Evolutionary conservation across 2,888 invertebrate genomes (phyloP), one percentile per base, ranked within the genome.

Genomic region (Lasioglossum zephyrum): DNA sequence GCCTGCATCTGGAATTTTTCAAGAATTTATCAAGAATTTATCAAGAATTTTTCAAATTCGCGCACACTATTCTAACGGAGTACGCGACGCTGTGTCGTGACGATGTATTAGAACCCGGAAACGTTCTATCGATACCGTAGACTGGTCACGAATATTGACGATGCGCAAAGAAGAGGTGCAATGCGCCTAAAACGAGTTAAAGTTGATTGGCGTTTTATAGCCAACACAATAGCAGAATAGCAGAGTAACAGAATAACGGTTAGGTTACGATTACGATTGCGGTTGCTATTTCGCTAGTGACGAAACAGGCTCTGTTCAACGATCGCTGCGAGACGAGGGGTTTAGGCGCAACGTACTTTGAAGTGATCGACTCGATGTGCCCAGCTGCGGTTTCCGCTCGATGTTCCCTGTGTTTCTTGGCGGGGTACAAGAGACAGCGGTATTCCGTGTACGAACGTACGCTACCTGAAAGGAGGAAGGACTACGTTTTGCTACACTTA

Each of bases 381-480:
- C 84, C 84, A 79, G 84, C 72, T 83, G 72, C 41, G 72, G 57
- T 72, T 72, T 31, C 78, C 26, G 57, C 72, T 72, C 73, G 75
- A 36, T 72, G 73, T 53, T 73, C 72, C 70, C 57, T 84, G 69
- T n/a, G 53, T 83, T 47, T 83, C 78, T 73, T 66, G 81, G 73
- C 78, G 73, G 79, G 72, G 77, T 88, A 84, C 83, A 79, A 82
- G 74, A 66, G 78, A 73, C 74, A 73, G 73, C 60, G 57, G 49
- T 74, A 69, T 78, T 84, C 88, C 85, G 36, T 83, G 76, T 77
- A 81, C 70, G 41, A 86, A 73, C 63, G 80, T 80, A 86, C 57
- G 85, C 80, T 89, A 90, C 88, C 91, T 91, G 90, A 90, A 89
- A 91, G 89, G 89, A 89, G 87, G 81, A 91, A 90, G 90, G 88